phyloP scores from a whole-genome alignment of 2,113 vertebrate species.

The Ameiurus melas region DNA sequence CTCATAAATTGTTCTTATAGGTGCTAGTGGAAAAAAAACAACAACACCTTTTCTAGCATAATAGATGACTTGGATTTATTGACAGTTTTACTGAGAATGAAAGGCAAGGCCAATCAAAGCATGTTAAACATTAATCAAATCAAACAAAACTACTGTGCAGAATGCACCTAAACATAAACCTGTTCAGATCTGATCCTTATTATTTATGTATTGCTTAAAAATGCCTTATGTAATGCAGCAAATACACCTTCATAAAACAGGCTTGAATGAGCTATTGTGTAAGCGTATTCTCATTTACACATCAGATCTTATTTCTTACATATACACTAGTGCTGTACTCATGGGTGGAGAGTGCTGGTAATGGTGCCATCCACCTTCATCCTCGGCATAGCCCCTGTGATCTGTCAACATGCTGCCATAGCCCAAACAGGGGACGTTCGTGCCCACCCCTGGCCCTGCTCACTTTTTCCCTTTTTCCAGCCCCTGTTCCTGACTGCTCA shows the following conservation, averaged over 20 bases:
- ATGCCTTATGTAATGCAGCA: background rate
- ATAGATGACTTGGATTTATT: conserved; percentile 4
- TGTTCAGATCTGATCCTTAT: background rate
- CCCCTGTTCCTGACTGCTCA: conserved; percentile 68
- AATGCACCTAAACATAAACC: background rate
- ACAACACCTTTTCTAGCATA: background rate
- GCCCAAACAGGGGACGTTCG: conserved; percentile 63
- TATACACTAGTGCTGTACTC: background rate
- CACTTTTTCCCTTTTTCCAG: conserved; percentile 82
- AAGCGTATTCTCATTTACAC: background rate
- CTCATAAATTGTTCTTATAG: conserved; percentile 17
- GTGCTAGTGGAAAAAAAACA: background rate
- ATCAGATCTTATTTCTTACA: background rate
- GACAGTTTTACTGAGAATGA: conserved; percentile 17
- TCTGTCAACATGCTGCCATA: conserved; percentile 64
- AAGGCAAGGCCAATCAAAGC: conserved; percentile 1
- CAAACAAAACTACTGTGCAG: background rate
- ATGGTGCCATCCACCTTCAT: conserved; percentile 24
- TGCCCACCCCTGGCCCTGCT: conserved; percentile 60
- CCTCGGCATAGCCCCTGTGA: conserved; percentile 60
- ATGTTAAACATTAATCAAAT: background rate
- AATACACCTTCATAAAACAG: background rate
- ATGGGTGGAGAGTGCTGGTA: background rate
- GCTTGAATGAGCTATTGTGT: background rate
- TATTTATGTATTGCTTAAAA: background rate